Evolutionary conservation across 2,797 vertebrate genomes (phyloP).

Genomic region (Astyanax mexicanus): DNA sequence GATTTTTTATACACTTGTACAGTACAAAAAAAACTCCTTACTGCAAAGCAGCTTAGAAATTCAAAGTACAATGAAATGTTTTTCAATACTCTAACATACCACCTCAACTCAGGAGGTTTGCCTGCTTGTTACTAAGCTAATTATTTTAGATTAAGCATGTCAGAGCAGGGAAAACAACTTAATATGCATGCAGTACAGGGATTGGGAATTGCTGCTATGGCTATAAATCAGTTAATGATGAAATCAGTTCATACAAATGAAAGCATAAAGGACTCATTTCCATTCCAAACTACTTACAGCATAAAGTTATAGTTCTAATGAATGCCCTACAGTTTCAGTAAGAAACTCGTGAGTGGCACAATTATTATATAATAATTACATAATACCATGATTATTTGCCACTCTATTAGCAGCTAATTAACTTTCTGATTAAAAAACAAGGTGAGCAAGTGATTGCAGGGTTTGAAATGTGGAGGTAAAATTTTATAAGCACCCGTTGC

Average conservation of each 20-base stretch:
- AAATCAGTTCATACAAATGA: not conserved
- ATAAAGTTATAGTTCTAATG: not conserved
- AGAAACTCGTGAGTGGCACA: not conserved
- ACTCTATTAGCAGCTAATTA: constrained; percentile 39
- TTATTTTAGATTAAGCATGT: not conserved
- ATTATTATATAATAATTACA: not conserved
- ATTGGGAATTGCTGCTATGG: not conserved
- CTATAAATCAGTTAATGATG: too few relatives aligned
- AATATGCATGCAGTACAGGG: not conserved
- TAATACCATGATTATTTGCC: constrained; percentile 34
- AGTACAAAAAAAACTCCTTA: too few relatives aligned
- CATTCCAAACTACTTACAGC: not conserved
- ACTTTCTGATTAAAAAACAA: constrained; percentile 34
- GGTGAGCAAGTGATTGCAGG: constrained; percentile 22
- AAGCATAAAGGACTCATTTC: not conserved
- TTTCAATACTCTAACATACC: not conserved
- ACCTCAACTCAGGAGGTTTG: not conserved
- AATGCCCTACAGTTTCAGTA: not conserved
- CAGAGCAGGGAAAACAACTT: not conserved
- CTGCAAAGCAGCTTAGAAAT: too few relatives aligned
- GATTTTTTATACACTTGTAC: too few relatives aligned
- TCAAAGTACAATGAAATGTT: not conserved
- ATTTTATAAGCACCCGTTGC: constrained; percentile 39
- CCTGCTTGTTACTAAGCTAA: not conserved
- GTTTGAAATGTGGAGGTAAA: constrained; percentile 9